Percentiles rank a stretch among this genome's conserved stretches.
Evolutionary conservation across 2,113 vertebrate species (phyloP).

Genomic region (Thunnus maccoyii): DNA sequence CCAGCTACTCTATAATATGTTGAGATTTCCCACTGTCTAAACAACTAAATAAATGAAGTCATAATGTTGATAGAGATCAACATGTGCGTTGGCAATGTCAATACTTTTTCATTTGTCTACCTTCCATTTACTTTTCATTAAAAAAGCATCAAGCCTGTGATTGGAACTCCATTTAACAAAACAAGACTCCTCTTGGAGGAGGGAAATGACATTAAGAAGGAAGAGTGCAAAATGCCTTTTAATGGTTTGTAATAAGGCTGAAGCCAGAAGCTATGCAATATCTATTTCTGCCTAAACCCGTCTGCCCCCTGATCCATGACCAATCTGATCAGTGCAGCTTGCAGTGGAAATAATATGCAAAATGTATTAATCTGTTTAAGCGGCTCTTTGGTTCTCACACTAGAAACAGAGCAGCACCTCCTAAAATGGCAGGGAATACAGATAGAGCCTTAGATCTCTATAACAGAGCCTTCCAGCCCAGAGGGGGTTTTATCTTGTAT

Average conservation of each 20-base stretch:
- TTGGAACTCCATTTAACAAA: constrained; percentile 70
- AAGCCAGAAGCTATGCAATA: constrained; percentile 62
- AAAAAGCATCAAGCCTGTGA: constrained; percentile 51
- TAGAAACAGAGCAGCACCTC: constrained; percentile 36
- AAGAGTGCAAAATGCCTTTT: constrained; percentile 68
- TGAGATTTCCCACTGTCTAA: background rate
- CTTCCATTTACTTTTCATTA: constrained; percentile 70
- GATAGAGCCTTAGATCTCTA: constrained; percentile 47
- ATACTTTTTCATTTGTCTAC: constrained; percentile 56
- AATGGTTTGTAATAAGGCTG: constrained; percentile 75
- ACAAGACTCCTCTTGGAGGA: constrained; percentile 62
- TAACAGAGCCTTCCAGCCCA: constrained; percentile 30
- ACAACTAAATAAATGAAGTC: constrained; percentile 21
- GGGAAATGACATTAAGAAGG: constrained; percentile 67
- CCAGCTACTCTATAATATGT: background rate
- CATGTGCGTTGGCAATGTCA: constrained; percentile 24
- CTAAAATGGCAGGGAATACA: constrained; percentile 36
- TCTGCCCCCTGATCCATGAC: constrained; percentile 78
- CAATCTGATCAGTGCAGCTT: constrained; percentile 75
- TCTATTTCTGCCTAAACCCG: constrained; percentile 76
- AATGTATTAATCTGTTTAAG: constrained; percentile 68
- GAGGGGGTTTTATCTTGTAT: constrained; percentile 31
- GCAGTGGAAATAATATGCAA: constrained; percentile 63
- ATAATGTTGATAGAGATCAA: constrained; percentile 9
- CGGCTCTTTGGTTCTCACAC: constrained; percentile 40